Conservation (phyloP, 2,888 invertebrate species). For the Drosophila tripunctata region DNA sequence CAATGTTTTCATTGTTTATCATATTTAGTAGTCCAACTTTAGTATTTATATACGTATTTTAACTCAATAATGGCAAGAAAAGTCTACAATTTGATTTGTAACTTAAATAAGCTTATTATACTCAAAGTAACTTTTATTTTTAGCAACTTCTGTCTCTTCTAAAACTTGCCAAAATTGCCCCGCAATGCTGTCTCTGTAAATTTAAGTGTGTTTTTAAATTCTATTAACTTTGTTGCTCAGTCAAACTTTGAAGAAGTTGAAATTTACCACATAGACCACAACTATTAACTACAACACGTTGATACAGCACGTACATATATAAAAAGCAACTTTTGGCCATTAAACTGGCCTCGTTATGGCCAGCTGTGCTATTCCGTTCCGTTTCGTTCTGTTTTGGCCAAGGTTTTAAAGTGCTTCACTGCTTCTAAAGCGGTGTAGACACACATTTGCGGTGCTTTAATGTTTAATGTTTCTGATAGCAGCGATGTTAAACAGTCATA, state of each 20-base stretch:
- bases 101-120: too few species aligned
- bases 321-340: slow-evolving; percentile 16
- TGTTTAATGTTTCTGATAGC: slow-evolving; percentile 37
- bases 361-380: slow-evolving; percentile 3
- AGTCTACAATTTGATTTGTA: too few species aligned
- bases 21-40: too few species aligned
- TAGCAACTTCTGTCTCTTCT: not conserved
- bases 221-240: not conserved
- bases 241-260: not conserved
- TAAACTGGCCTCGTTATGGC: slow-evolving; percentile 2
- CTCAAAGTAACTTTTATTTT: too few species aligned
- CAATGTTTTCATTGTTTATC: too few species aligned
- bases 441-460: slow-evolving; percentile 16
- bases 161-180: not conserved
- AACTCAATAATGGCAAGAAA: too few species aligned
- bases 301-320: slow-evolving; percentile 7
- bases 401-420: slow-evolving; percentile 28
- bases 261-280: not conserved
- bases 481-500: slow-evolving; percentile 49
- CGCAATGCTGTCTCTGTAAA: not conserved
- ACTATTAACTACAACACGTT: slow-evolving; percentile 11
- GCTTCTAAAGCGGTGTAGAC: too few species aligned
- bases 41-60: too few species aligned
- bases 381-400: too few species aligned
- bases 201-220: not conserved